Evolutionary conservation across 2,113 vertebrate species (phyloP), one percentile per base, ranked within the genome.

Genomic region (Lepisosteus osseus): DNA sequence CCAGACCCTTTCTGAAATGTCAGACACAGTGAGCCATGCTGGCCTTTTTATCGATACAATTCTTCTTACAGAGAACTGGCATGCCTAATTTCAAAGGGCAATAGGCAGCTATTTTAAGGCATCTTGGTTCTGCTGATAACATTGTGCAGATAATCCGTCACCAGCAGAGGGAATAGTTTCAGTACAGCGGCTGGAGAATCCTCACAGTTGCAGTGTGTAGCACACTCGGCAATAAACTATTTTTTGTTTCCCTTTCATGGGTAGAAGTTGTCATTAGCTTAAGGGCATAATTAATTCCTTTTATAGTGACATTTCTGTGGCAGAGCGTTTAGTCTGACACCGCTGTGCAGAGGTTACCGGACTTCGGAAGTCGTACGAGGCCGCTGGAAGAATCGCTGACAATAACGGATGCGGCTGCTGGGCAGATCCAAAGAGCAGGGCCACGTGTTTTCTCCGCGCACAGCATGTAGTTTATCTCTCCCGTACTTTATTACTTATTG

Each of bases 401-500:
- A 62, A 43, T 85, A 86, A 87, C 82, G 74, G 79, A 87, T 81
- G 85, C 78, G 70, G 61, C 57, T 72, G 70, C 61, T 57, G 7
- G 66, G 54, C 55, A 47, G 73, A 71, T 61, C 45, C 63, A 76
- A 73, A 79, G 77, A 82, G 77, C 75, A 63, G 68, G 75, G 74
- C 74, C 54, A 17, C 57, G 55, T 83, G 80, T 84, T 86, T 82
- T 83, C 81, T 82, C 75, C 82, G 86, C 79, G 80, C 6, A 61
- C 82, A 74, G 72, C 42, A 68, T 17, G 75, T 1, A 59, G 80
- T 87, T 88, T 88, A 86, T 89, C 90, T 87, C 76, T 41, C 47
- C 77, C 69, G 77, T 71, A 74, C 82, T 84, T 76, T 63, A 80
- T 86, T 89, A 89, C 90, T 92, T 86, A 92, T 89, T 85, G 86